These are phyloP conservation scores for Drosophila longiperda DNA, from an alignment of 2,888 invertebrate species.

Conservation along the genomic window DNA sequence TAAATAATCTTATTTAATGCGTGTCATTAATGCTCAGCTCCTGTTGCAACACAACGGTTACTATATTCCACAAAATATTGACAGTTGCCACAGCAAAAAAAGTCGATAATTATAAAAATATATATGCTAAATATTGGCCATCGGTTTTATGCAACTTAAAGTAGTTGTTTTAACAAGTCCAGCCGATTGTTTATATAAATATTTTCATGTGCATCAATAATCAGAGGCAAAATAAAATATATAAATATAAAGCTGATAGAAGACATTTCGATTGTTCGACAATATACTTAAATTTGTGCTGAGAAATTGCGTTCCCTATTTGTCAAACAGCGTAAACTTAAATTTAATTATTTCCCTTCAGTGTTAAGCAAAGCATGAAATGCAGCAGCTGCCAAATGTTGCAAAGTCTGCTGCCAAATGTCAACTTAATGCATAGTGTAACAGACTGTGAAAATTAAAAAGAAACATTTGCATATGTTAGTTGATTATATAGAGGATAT, in stretches of 20 bases:
- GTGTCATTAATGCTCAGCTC: not conserved
- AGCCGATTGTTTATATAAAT: not conserved
- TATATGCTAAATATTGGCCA: not conserved
- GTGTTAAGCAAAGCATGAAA: not conserved
- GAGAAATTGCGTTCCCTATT: not conserved
- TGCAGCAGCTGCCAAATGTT: slow-evolving; percentile 17
- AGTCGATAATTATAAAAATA: not conserved
- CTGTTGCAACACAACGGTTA: slow-evolving; percentile 3
- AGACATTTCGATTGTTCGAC: not conserved
- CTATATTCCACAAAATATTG: not conserved
- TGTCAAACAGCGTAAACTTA: not conserved
- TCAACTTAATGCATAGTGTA: slow-evolving; percentile 55
- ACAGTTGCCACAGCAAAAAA: not conserved
- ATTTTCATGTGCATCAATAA: not conserved
- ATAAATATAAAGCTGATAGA: too few species aligned
- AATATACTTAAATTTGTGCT: not conserved
- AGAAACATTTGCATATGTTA: slow-evolving; percentile 4
- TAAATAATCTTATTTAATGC: not conserved
- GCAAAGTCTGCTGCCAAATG: slow-evolving; percentile 41
- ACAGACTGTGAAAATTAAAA: slow-evolving; percentile 27
- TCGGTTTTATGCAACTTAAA: not conserved
- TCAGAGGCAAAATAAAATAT: too few species aligned
- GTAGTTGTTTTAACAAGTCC: not conserved
- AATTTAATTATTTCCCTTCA: not conserved
- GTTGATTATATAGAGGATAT: not conserved